These are phyloP conservation scores for Pluvianellus socialis DNA, from an alignment of 2,113 vertebrate genomes.

Conservation along the genomic window DNA sequence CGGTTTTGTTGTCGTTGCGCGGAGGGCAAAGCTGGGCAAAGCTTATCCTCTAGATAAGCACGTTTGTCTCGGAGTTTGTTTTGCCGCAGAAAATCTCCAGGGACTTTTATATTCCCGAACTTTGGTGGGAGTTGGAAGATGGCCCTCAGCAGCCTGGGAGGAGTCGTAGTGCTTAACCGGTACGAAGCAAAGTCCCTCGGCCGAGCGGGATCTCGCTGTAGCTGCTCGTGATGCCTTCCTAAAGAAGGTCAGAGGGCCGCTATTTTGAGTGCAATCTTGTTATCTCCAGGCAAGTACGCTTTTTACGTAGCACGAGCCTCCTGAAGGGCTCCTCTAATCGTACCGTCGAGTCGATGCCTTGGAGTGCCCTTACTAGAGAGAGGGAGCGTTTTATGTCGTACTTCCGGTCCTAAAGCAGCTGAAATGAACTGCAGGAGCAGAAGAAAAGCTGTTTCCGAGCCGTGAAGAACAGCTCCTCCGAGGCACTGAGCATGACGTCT, in stretches of 20 bases:
- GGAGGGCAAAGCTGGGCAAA: no score
- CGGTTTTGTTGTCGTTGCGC: background rate
- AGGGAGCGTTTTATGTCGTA: rapidly evolving
- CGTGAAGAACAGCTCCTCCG: background rate
- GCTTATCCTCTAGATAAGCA: background rate
- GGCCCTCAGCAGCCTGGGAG: background rate
- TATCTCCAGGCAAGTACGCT: background rate
- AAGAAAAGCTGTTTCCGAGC: background rate
- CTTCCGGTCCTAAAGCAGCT: background rate
- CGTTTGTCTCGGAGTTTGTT: background rate
- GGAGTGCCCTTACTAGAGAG: background rate
- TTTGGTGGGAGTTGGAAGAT: background rate
- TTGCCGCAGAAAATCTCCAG: background rate
- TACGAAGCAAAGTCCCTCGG: background rate
- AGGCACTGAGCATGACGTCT: background rate
- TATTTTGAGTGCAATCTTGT: background rate
- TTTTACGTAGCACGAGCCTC: background rate
- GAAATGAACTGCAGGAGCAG: background rate
- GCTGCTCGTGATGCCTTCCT: background rate
- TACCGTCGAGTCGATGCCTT: background rate
- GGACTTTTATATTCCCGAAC: background rate
- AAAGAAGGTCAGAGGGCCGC: background rate
- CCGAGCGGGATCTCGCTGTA: background rate
- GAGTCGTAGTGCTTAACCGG: background rate
- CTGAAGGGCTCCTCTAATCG: background rate